A percentile compares a stretch with the other conserved stretches of the same genome.
These are phyloP conservation scores for Rattus rattus DNA, from an alignment of 2,113 vertebrate genomes.

Conservation along the genomic window DNA sequence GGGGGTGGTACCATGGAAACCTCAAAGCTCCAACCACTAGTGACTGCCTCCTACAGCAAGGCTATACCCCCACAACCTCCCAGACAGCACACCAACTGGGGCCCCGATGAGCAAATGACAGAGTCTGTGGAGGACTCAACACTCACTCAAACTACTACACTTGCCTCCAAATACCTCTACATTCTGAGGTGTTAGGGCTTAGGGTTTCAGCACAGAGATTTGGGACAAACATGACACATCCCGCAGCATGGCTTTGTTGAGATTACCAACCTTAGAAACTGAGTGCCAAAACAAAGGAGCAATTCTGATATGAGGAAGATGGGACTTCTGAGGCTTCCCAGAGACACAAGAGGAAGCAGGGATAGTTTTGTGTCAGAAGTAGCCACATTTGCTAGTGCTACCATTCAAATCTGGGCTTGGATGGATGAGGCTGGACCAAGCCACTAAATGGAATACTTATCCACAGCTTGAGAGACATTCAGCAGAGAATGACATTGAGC, in stretches of 20 bases:
- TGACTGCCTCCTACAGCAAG: background rate
- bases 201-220: background rate
- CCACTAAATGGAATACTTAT: background rate
- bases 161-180: background rate
- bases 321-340: background rate
- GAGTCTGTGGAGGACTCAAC: background rate
- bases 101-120: background rate
- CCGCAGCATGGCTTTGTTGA: background rate
- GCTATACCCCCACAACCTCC: background rate
- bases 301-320: background rate
- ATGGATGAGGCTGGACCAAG: background rate
- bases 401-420: background rate
- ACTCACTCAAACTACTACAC: background rate
- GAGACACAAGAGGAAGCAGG: background rate
- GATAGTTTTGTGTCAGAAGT: background rate
- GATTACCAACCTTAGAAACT: background rate
- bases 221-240: background rate
- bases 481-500: background rate
- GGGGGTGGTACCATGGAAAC: background rate
- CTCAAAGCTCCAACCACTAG: background rate
- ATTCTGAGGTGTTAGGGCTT: background rate
- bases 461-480: background rate
- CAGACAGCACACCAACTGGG: background rate
- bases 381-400: background rate
- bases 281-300: background rate